Percentiles rank a stretch among this genome's conserved stretches.
Evolutionary conservation across 2,113 vertebrate genomes (phyloP).

Genomic region (Marcusenius ussheri): DNA sequence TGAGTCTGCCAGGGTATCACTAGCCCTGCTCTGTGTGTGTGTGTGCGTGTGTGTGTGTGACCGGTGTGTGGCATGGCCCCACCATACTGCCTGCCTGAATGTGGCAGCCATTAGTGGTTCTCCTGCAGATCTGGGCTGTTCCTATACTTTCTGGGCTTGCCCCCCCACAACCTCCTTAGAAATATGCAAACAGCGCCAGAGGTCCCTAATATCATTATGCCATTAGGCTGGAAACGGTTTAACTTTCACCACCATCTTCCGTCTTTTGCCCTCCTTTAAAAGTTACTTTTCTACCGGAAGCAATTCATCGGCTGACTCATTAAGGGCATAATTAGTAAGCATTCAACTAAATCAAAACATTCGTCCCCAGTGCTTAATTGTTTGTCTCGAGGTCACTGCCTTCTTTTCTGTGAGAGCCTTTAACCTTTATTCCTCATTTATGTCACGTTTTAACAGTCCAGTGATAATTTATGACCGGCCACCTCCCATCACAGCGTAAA

Average conservation of each 20-base stretch:
- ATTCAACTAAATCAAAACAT: slow-evolving; percentile 50
- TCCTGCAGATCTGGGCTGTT: slow-evolving; percentile 29
- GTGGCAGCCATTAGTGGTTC: slow-evolving; percentile 60
- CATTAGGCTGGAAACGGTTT: slow-evolving; percentile 41
- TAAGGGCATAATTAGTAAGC: slow-evolving; percentile 48
- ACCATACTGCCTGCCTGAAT: slow-evolving; percentile 44
- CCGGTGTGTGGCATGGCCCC: slow-evolving; percentile 39
- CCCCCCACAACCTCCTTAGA: slow-evolving; percentile 24
- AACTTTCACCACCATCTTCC: slow-evolving; percentile 34
- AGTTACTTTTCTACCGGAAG: slow-evolving; percentile 39
- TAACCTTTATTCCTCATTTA: background rate
- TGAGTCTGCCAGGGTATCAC: background rate
- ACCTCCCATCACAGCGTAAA: background rate
- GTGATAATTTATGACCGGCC: background rate
- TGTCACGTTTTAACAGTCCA: background rate
- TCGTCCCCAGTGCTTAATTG: slow-evolving; percentile 40
- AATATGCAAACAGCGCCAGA: slow-evolving; percentile 49
- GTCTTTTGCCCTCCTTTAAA: slow-evolving; percentile 15
- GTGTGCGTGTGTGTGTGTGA: background rate
- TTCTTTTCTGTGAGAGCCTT: background rate
- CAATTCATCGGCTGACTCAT: slow-evolving; percentile 43
- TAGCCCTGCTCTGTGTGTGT: background rate
- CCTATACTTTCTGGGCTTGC: slow-evolving; percentile 13
- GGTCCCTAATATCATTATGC: slow-evolving; percentile 48
- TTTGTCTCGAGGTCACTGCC: background rate